These are phyloP conservation scores for Polietes domitor DNA, from an alignment of 2,888 invertebrate genomes.

Conservation along the genomic window DNA sequence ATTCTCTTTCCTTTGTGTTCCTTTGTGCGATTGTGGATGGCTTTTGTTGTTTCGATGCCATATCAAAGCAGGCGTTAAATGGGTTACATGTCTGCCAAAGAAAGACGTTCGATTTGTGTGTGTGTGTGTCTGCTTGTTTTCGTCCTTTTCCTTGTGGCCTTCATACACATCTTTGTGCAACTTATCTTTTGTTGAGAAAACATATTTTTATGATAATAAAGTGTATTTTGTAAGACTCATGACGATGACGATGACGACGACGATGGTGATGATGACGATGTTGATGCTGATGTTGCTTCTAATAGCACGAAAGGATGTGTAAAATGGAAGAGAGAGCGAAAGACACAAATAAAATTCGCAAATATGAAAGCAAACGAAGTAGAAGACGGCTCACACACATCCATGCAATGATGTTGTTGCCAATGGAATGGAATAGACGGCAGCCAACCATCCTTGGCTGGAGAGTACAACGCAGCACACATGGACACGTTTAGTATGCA, in stretches of 20 bases:
- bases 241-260: no score
- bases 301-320: not conserved
- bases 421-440: no score
- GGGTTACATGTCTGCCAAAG: not conserved
- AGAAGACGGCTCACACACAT: not conserved
- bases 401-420: slow-evolving; percentile 24
- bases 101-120: not conserved
- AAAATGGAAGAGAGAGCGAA: not conserved
- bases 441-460: no score
- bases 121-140: no score
- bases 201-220: slow-evolving; percentile 51
- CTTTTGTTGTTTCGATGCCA: not conserved
- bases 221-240: slow-evolving; percentile 12
- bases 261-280: slow-evolving; percentile 19
- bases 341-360: not conserved
- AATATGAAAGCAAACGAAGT: not conserved
- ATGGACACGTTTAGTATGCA: slow-evolving; percentile 22
- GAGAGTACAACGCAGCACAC: not conserved
- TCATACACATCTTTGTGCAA: not conserved
- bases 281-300: not conserved
- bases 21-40: no score
- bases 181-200: slow-evolving; percentile 41
- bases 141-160: not conserved
- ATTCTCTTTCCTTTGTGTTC: no score
- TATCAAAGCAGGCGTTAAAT: slow-evolving; percentile 12